Evolutionary conservation across 2,888 invertebrate genomes (phyloP).

Genomic region (Thymelicus acteon): DNA sequence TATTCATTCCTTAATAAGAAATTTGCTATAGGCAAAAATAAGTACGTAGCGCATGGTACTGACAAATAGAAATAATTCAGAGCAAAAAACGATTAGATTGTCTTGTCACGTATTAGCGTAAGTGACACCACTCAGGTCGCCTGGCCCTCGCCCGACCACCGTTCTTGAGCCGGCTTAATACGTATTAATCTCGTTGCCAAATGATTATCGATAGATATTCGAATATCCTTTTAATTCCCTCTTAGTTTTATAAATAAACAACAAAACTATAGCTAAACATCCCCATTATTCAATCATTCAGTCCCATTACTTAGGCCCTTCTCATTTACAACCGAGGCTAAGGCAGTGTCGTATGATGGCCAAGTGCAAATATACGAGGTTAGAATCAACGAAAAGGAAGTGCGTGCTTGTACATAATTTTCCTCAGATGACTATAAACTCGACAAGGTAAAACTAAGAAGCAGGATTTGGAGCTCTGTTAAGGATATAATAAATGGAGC

Average conservation of each 20-base stretch:
- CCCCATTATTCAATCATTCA: neutral
- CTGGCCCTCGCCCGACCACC: slow-evolving; percentile 57
- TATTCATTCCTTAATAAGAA: too few species aligned
- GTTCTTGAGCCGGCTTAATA: slow-evolving; percentile 61
- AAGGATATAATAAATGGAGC: slow-evolving; percentile 48
- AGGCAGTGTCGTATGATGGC: neutral
- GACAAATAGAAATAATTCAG: slow-evolving; percentile 54
- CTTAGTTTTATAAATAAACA: too few species aligned
- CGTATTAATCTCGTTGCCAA: slow-evolving; percentile 62
- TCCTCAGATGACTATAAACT: slow-evolving; percentile 40
- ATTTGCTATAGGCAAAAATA: too few species aligned
- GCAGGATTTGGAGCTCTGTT: slow-evolving; percentile 44
- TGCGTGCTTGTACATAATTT: slow-evolving; percentile 14
- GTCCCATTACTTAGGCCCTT: neutral
- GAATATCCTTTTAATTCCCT: slow-evolving; percentile 28
- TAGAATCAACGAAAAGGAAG: slow-evolving; percentile 13
- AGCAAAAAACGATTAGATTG: slow-evolving; percentile 63
- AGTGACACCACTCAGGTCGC: slow-evolving; percentile 59
- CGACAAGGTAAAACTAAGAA: slow-evolving; percentile 27
- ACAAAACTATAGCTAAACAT: neutral
- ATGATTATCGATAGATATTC: slow-evolving; percentile 41
- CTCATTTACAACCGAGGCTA: neutral
- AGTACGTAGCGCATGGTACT: slow-evolving; percentile 26
- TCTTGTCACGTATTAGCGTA: slow-evolving; percentile 64
- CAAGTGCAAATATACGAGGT: slow-evolving; percentile 3